A percentile compares a stretch with the other conserved stretches of the same genome.
These are phyloP conservation scores for Cryptocephalus primarius DNA, from an alignment of 2,888 invertebrate genomes.

Conservation along the genomic window DNA sequence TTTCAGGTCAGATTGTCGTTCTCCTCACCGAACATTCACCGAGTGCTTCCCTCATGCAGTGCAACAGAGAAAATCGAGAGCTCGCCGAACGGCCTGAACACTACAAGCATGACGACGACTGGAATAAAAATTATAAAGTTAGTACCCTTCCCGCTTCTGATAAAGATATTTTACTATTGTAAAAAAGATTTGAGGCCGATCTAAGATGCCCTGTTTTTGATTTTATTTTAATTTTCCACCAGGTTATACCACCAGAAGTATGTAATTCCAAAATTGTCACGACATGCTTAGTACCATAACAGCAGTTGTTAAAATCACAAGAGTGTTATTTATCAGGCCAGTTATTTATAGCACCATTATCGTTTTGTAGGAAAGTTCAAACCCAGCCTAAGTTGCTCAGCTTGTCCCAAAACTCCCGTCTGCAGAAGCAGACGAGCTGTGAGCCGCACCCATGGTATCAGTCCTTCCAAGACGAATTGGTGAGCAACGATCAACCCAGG, in stretches of 20 bases:
- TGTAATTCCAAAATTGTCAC: no score
- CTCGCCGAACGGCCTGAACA: conserved; percentile 11
- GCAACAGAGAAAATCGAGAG: conserved; percentile 3
- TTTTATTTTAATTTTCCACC: no score
- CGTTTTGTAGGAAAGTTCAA: background rate
- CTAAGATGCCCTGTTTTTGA: no score
- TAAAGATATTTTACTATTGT: no score
- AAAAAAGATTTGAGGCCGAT: no score
- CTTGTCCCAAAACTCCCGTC: conserved; percentile 21
- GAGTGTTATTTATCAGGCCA: background rate
- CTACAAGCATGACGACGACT: conserved; percentile 6
- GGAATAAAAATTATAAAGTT: conserved; percentile 24
- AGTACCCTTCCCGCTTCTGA: no score
- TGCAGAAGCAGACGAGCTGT: conserved; percentile 43
- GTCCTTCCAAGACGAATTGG: conserved; percentile 17
- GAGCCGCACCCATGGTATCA: conserved; percentile 25
- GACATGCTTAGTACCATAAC: no score
- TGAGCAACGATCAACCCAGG: conserved; percentile 31
- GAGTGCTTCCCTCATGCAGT: conserved; percentile 7
- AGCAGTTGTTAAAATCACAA: background rate
- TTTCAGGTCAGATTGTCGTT: conserved; percentile 18
- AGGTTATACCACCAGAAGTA: no score
- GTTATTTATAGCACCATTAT: background rate
- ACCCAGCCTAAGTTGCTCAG: background rate
- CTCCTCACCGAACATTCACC: conserved; percentile 14